Evolutionary conservation across 53 echinoderm and acorn worm genomes (phyloP).

Genomic region (Luidia sarsii): DNA sequence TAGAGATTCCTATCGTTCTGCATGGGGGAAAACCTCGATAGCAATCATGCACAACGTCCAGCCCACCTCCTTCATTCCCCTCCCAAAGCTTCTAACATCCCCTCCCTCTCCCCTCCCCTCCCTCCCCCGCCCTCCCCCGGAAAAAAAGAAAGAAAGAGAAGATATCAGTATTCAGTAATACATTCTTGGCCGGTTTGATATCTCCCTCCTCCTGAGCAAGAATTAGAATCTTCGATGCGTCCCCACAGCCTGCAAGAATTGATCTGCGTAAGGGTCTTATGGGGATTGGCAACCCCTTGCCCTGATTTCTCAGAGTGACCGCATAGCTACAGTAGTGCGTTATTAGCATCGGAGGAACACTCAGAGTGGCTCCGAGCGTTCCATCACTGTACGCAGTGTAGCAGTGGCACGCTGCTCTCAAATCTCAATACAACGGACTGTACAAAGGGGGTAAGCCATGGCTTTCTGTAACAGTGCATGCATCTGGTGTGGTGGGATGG

Average conservation of each 20-base stretch:
- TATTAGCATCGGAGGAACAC: slow-evolving; percentile 32
- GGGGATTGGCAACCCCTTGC: no score
- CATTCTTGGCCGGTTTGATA: slow-evolving; percentile 29
- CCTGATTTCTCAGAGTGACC: slow-evolving; percentile 48
- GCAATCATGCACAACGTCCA: slow-evolving; percentile 39
- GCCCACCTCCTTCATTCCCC: no score
- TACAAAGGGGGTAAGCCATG: background rate
- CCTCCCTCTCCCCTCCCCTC: no score
- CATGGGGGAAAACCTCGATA: slow-evolving; percentile 21
- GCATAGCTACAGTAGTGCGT: slow-evolving; percentile 24
- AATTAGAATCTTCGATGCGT: slow-evolving; percentile 46
- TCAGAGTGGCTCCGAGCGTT: slow-evolving; percentile 6
- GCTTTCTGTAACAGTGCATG: slow-evolving; percentile 32
- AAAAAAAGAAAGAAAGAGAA: no score
- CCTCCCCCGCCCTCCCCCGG: background rate
- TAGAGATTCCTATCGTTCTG: slow-evolving; percentile 42
- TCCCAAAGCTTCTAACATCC: no score
- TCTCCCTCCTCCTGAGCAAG: background rate
- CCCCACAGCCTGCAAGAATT: slow-evolving; percentile 30
- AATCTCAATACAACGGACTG: background rate
- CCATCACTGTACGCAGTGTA: no score
- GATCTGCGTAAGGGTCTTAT: slow-evolving; percentile 24
- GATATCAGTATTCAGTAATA: no score
- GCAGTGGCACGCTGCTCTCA: no score
- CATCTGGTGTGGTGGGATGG: no score